Conservation (phyloP, 2,113 vertebrate species). For the Phodopus roborovskii region DNA sequence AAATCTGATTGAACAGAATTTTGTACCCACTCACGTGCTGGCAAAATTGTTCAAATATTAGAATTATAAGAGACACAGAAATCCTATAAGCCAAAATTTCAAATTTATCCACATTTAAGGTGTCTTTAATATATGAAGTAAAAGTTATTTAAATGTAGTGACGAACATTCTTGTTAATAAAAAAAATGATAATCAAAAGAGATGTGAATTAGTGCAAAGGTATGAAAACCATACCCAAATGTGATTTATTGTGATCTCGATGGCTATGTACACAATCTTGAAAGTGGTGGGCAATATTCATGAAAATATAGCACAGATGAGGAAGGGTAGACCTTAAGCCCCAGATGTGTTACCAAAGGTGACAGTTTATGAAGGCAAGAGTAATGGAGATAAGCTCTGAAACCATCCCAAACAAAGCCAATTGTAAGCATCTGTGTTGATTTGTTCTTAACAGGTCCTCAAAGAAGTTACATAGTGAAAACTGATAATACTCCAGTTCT, state of each 20-base stretch:
- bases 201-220: constrained; percentile 10
- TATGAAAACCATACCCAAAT: neutral
- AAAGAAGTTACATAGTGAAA: neutral
- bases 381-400: neutral
- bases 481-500: neutral
- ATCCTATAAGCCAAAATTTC: neutral
- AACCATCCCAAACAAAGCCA: neutral
- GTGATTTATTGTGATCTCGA: neutral
- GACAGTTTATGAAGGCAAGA: neutral
- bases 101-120: constrained; percentile 5
- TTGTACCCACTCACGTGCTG: neutral
- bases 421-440: neutral
- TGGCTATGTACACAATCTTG: neutral
- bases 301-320: neutral
- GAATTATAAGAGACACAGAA: neutral
- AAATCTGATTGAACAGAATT: constrained; percentile 11
- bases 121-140: constrained; percentile 10
- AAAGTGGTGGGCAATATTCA: constrained; percentile 15
- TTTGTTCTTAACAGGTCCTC: neutral
- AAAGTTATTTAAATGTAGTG: neutral
- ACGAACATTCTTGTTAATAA: neutral
- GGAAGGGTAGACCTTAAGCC: neutral
- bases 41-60: constrained; percentile 10
- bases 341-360: neutral
- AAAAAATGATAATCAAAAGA: constrained; percentile 30